Conservation (phyloP, 92 coral and sea anemone species). For the Scolanthus callimorphus region DNA sequence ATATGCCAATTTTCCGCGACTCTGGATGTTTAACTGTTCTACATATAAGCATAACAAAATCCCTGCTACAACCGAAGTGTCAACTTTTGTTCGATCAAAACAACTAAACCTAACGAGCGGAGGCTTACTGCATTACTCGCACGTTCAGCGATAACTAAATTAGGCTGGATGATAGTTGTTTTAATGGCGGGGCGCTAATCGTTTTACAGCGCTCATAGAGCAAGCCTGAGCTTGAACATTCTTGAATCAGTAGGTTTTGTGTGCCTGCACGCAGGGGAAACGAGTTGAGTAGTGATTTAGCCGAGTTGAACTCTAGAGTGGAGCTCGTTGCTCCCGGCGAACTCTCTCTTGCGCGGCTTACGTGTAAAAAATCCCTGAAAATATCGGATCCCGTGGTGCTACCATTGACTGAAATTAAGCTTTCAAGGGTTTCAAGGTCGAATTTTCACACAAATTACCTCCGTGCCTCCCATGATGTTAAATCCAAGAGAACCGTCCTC, state of each 20-base stretch:
- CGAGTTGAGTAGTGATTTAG: too few species aligned
- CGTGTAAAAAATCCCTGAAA: too few species aligned
- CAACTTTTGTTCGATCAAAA: neutral
- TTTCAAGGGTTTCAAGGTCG: neutral
- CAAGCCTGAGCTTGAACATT: constrained; percentile 48
- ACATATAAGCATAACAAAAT: too few species aligned
- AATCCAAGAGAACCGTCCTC: constrained; percentile 91
- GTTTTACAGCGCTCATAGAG: constrained; percentile 35
- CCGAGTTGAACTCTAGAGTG: too few species aligned
- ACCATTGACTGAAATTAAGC: neutral
- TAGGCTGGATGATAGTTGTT: constrained; percentile 45
- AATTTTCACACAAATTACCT: too few species aligned
- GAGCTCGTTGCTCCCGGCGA: too few species aligned
- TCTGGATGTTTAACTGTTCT: too few species aligned
- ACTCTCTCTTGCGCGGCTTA: too few species aligned
- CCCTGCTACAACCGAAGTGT: neutral
- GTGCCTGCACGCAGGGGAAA: too few species aligned
- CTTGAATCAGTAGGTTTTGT: too few species aligned
- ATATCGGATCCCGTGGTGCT: neutral
- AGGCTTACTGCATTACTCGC: constrained; percentile 23
- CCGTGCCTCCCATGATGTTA: constrained; percentile 93
- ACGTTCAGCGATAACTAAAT: constrained; percentile 57
- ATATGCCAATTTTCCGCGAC: constrained; percentile 22
- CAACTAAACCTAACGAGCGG: constrained; percentile 5
- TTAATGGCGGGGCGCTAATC: constrained; percentile 51